These are phyloP conservation scores for Aphis craccivora DNA, from an alignment of 1,140 invertebrate genomes.

Conservation along the genomic window DNA sequence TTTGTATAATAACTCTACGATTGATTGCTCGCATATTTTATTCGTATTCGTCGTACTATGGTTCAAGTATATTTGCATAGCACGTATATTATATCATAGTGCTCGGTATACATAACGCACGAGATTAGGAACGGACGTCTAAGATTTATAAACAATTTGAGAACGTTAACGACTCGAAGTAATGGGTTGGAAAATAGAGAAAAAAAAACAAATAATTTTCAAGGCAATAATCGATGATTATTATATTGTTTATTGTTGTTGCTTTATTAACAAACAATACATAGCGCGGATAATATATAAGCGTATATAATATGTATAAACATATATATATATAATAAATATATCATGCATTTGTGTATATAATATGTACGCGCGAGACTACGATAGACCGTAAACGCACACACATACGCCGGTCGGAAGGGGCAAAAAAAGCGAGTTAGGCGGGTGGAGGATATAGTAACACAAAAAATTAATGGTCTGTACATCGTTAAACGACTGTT, in stretches of 20 bases:
- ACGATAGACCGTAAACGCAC: not conserved
- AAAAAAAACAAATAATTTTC: not conserved
- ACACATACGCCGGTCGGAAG: not conserved
- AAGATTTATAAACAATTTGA: not conserved
- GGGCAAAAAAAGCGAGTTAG: not conserved
- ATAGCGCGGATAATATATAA: not conserved
- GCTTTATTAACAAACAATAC: not conserved
- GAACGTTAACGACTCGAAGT: not conserved
- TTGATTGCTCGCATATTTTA: not conserved
- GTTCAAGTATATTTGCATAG: not conserved
- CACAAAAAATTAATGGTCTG: constrained; percentile 43
- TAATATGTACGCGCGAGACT: not conserved
- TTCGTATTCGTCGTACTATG: not conserved
- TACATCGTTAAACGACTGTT: constrained; percentile 44
- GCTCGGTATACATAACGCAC: not conserved
- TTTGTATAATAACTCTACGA: not conserved
- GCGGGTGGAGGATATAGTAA: not conserved
- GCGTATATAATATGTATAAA: not conserved
- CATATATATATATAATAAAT: not conserved
- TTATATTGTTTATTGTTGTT: not conserved
- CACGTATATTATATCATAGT: not conserved
- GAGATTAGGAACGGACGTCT: not conserved
- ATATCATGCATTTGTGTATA: not conserved
- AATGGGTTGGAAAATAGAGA: not conserved
- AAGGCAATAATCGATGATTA: not conserved